These are phyloP conservation scores for Oncopodura yosiiana DNA, from an alignment of 1,140 invertebrate species.

Conservation along the genomic window DNA sequence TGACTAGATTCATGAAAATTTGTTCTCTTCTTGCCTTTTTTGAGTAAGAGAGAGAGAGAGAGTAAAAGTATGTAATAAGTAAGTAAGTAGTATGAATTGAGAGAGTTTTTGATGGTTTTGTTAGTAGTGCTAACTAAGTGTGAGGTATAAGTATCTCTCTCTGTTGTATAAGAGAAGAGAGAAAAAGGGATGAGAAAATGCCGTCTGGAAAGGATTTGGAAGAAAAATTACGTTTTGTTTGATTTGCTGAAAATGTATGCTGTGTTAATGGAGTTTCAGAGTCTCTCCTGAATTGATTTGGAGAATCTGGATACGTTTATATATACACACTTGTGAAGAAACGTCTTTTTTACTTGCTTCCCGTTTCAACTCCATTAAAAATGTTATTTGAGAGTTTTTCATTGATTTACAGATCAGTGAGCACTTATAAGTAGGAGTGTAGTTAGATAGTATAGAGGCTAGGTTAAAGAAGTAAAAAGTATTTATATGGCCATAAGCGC, in stretches of 20 bases:
- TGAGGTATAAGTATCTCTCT: no score
- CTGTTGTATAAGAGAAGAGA: background rate
- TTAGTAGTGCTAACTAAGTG: no score
- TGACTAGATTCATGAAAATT: no score
- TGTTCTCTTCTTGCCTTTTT: no score
- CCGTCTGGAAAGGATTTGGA: constrained; percentile 31
- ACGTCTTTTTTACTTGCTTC: constrained; percentile 31
- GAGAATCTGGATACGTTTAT: constrained; percentile 29
- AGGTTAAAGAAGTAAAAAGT: no score
- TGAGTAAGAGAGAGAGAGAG: no score
- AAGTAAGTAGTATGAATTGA: no score
- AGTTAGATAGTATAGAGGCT: no score
- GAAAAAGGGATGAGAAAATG: constrained; percentile 23
- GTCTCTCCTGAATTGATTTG: constrained; percentile 34
- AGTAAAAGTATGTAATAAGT: no score
- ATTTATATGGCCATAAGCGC: no score
- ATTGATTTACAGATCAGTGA: constrained; percentile 35
- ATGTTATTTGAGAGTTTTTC: constrained; percentile 36
- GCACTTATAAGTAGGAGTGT: constrained; percentile 26
- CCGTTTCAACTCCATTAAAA: constrained; percentile 35
- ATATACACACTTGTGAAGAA: constrained; percentile 27
- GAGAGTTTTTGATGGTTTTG: no score
- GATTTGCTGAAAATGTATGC: constrained; percentile 35
- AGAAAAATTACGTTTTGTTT: constrained; percentile 35
- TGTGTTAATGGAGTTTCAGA: constrained; percentile 35